Percentiles rank a stretch among this genome's conserved stretches.
Evolutionary conservation across 30 jellyfish, hydroid and myxozoan species (phyloP).

Genomic region (Pelagia noctiluca): DNA sequence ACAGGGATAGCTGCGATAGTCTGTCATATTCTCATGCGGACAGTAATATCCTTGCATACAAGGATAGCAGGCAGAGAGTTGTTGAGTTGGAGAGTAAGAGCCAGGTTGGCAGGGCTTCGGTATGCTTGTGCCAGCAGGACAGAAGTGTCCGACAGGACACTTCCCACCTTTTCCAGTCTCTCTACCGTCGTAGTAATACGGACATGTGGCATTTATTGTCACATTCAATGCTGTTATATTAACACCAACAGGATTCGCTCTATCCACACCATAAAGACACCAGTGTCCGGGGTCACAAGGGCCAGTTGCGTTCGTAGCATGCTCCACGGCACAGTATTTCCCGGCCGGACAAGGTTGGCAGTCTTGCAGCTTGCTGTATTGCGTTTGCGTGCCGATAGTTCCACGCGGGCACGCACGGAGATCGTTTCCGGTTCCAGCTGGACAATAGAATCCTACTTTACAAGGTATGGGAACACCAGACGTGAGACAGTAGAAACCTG

Average conservation of each 20-base stretch:
- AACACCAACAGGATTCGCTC: conserved; percentile 92
- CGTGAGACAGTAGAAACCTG: conserved; percentile 90
- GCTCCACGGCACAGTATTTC: conserved; percentile 78
- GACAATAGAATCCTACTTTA: conserved; percentile 89
- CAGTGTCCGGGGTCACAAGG: conserved; percentile 89
- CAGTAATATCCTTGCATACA: conserved; percentile 96
- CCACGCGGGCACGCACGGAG: conserved; percentile 98
- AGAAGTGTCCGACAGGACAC: conserved; percentile 95
- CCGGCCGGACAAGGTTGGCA: conserved; percentile 99
- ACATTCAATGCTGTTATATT: conserved; percentile 47
- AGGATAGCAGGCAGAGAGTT: conserved; percentile 80
- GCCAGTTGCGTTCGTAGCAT: conserved; percentile 84
- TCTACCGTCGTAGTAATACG: conserved; percentile 80
- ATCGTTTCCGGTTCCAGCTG: conserved; percentile 98
- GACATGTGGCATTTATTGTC: conserved; percentile 81
- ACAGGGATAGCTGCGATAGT: conserved; percentile 81
- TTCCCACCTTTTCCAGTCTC: conserved; percentile 96
- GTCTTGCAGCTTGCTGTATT: conserved; percentile 73
- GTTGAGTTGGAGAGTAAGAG: conserved; percentile 84
- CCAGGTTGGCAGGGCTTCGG: conserved; percentile 92
- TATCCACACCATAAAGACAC: conserved; percentile 94
- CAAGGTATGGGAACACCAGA: conserved; percentile 94
- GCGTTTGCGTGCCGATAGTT: conserved; percentile 81
- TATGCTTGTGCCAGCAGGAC: conserved; percentile 81
- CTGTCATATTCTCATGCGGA: conserved; percentile 87